phyloP scores from a whole-genome alignment of 1,140 invertebrate genomes.

The Achroia grisella region DNA sequence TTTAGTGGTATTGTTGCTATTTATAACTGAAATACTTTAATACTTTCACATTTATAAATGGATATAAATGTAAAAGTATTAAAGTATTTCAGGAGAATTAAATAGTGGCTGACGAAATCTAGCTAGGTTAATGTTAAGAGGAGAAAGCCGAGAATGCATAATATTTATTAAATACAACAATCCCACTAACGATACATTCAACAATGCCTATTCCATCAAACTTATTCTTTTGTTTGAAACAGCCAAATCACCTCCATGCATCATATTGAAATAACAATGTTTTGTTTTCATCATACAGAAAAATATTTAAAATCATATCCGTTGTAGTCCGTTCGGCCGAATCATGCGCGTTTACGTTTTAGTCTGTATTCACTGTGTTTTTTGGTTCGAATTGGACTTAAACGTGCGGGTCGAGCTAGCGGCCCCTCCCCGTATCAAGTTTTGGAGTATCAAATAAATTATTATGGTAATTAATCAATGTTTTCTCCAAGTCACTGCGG shows the following conservation, averaged over 20 bases:
- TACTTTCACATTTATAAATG: too few relatives aligned
- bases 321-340: constrained; percentile 27
- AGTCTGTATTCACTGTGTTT: constrained; percentile 31
- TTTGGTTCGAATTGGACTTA: constrained; percentile 61
- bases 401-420: constrained; percentile 51
- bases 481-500: constrained; percentile 71
- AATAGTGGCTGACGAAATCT: too few relatives aligned
- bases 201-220: constrained; percentile 58
- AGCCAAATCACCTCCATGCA: constrained; percentile 66
- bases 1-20: too few relatives aligned
- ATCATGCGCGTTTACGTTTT: constrained; percentile 37
- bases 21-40: too few relatives aligned
- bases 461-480: constrained; percentile 74
- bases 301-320: constrained; percentile 47
- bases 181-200: constrained; percentile 53
- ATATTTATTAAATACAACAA: constrained; percentile 52
- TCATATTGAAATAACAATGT: constrained; percentile 65
- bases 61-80: too few relatives aligned
- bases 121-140: too few relatives aligned
- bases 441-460: constrained; percentile 74
- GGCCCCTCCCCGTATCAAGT: constrained; percentile 67
- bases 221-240: constrained; percentile 69
- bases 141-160: too few relatives aligned
- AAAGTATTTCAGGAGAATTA: too few relatives aligned
- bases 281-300: constrained; percentile 63